Percentiles rank a stretch among this genome's conserved stretches.
Evolutionary conservation across 2,113 vertebrate species (phyloP).

Genomic region (Ammodytes dubius): DNA sequence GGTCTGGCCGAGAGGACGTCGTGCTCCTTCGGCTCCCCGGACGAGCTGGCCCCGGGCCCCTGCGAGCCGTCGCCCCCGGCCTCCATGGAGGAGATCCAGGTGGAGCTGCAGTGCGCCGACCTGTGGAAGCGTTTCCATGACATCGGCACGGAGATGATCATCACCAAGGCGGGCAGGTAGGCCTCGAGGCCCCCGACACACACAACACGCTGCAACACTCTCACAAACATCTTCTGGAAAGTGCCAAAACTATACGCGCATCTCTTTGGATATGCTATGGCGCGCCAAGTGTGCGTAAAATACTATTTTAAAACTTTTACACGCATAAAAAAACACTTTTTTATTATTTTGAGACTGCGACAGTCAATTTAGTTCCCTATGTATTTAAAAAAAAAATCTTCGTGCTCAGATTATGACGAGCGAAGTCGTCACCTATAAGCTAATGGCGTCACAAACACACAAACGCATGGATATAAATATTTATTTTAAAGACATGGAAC

Average conservation of each 20-base stretch:
- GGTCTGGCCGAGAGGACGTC: conserved; percentile 93
- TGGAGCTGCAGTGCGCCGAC: conserved; percentile 97
- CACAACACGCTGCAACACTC: conserved; percentile 26
- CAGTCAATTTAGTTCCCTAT: neutral
- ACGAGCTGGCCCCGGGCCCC: conserved; percentile 86
- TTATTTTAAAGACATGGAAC: neutral
- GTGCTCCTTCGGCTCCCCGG: conserved; percentile 93
- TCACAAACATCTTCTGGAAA: neutral
- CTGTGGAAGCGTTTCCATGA: conserved; percentile 99
- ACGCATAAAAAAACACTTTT: neutral
- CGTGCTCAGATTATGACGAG: neutral
- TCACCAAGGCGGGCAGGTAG: conserved; percentile 99
- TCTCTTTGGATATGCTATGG: neutral
- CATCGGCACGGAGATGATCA: conserved; percentile 99
- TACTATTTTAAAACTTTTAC: neutral
- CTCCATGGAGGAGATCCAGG: conserved; percentile 98
- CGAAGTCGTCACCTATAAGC: neutral
- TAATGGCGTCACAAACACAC: neutral
- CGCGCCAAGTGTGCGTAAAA: conserved; percentile 16
- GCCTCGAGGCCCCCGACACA: neutral
- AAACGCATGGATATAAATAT: neutral
- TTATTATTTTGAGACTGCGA: neutral
- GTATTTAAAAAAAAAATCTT: neutral
- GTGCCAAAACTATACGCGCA: neutral
- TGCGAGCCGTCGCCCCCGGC: conserved; percentile 85